Percentiles rank a stretch among this genome's conserved stretches.
These are phyloP conservation scores for Sebastolobus altivelis DNA, from an alignment of 2,797 vertebrate species.

Conservation along the genomic window DNA sequence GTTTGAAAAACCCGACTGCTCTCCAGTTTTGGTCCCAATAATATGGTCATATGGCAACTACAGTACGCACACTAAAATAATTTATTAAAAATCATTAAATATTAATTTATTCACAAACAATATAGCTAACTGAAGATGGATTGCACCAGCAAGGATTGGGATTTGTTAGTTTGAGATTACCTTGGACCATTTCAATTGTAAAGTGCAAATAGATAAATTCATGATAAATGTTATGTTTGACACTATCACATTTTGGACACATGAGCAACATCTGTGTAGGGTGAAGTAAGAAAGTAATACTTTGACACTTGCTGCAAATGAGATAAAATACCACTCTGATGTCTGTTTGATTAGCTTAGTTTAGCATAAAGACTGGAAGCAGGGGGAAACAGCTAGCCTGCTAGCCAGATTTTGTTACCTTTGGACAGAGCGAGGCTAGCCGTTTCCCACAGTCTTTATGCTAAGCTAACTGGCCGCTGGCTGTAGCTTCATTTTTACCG, in stretches of 20 bases:
- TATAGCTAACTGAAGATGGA: neutral
- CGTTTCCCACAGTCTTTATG: neutral
- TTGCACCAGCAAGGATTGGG: neutral
- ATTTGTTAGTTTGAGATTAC: neutral
- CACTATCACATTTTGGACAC: neutral
- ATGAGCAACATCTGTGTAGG: neutral
- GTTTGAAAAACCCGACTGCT: neutral
- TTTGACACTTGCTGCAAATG: neutral
- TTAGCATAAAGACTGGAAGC: neutral
- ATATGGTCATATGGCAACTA: neutral
- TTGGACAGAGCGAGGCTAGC: no score
- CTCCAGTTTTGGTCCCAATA: conserved; percentile 38
- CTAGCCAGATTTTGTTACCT: neutral
- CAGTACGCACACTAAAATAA: neutral
- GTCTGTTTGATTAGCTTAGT: neutral
- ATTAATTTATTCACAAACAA: neutral
- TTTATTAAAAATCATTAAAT: neutral
- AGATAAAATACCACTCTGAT: neutral
- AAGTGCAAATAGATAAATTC: no score
- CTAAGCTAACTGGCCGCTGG: neutral
- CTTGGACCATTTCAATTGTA: no score
- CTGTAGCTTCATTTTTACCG: neutral
- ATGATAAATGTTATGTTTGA: neutral
- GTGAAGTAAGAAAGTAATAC: neutral
- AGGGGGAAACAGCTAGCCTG: no score